Percentiles rank a stretch among this genome's conserved stretches.
phyloP scores from a whole-genome alignment of 2,888 invertebrate species.

The Holacanthella duospinosa region DNA sequence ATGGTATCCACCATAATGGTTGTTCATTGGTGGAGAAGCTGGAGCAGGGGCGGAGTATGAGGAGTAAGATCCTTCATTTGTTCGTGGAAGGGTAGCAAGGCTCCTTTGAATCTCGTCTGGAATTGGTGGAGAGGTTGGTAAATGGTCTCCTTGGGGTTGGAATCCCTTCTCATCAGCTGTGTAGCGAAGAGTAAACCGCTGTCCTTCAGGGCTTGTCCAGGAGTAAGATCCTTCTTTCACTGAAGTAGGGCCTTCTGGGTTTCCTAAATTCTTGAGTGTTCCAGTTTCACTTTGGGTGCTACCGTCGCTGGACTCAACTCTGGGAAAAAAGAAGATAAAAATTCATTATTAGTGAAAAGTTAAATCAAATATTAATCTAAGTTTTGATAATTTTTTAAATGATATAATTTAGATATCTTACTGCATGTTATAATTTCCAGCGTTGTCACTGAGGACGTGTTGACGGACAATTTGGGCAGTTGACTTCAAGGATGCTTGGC shows the following conservation, averaged over 20 bases:
- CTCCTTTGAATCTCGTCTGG: neutral
- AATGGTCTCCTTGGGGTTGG: neutral
- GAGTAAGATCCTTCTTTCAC: slow-evolving; percentile 9
- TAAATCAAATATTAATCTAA: neutral
- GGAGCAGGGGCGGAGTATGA: neutral
- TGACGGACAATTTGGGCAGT: neutral
- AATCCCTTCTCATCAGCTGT: slow-evolving; percentile 14
- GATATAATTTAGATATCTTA: neutral
- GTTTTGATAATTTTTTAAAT: neutral
- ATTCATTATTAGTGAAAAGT: neutral
- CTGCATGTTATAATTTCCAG: neutral
- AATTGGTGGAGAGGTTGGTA: slow-evolving; percentile 1
- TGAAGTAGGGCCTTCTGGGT: slow-evolving; percentile 7
- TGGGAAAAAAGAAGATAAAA: neutral
- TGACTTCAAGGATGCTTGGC: neutral
- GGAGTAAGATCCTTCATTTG: neutral
- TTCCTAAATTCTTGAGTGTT: slow-evolving; percentile 5
- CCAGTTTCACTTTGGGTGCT: slow-evolving; percentile 5
- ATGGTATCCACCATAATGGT: too few relatives aligned
- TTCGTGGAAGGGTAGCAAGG: neutral
- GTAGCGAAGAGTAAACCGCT: slow-evolving; percentile 11
- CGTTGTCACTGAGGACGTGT: neutral
- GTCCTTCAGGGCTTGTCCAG: slow-evolving; percentile 10
- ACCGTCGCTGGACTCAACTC: neutral
- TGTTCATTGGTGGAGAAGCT: slow-evolving; percentile 1